phyloP scores from a whole-genome alignment of 2,113 vertebrate genomes.

The Tapirus terrestris region DNA sequence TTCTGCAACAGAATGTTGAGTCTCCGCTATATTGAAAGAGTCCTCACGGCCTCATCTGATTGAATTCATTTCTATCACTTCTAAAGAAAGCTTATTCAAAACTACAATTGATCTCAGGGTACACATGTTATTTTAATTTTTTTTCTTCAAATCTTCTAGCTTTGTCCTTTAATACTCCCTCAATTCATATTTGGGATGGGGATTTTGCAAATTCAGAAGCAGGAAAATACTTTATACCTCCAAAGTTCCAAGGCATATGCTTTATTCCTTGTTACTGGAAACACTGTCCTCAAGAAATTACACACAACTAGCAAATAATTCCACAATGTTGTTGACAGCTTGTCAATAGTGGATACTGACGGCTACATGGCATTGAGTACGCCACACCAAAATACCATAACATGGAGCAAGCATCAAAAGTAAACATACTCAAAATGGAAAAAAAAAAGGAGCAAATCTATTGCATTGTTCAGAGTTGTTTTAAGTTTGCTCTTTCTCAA shows the following conservation, averaged over 20 bases:
- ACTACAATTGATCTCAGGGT: constrained; percentile 20
- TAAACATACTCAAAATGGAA: not conserved
- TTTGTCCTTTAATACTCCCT: constrained; percentile 15
- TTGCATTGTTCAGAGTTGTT: not conserved
- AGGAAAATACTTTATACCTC: constrained; percentile 42
- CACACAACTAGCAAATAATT: not conserved
- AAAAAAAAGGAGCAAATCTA: not conserved
- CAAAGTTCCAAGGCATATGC: constrained; percentile 23
- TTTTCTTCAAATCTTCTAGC: not conserved
- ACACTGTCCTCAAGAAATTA: constrained; percentile 33
- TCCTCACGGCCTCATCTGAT: not conserved
- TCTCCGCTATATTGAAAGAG: not conserved
- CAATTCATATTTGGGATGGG: not conserved
- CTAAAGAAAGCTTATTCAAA: constrained; percentile 56
- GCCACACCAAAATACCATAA: not conserved
- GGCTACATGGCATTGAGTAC: not conserved
- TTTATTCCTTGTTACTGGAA: constrained; percentile 48
- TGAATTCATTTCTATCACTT: constrained; percentile 17
- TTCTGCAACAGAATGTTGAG: not conserved
- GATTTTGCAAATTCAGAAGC: constrained; percentile 46
- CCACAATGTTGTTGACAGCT: not conserved
- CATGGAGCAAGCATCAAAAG: not conserved
- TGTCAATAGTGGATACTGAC: not conserved
- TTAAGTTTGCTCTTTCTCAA: not conserved
- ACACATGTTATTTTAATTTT: not conserved